phyloP scores from a whole-genome alignment of 2,113 vertebrate genomes.

The Chaetops frenatus region DNA sequence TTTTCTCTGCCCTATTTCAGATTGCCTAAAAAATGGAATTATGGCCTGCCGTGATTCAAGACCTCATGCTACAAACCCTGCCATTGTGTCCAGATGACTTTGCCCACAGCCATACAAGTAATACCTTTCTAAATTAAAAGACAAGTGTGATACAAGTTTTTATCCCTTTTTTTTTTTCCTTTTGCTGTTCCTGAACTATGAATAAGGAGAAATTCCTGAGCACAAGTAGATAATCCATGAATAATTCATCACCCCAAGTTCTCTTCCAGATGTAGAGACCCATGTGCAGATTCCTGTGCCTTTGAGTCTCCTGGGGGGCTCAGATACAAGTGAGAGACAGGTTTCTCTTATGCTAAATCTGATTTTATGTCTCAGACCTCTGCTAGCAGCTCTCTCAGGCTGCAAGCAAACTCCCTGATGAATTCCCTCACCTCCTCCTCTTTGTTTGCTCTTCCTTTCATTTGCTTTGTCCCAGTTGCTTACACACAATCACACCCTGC shows the following conservation, averaged over 20 bases:
- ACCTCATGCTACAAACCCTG: background rate
- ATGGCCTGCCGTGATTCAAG: background rate
- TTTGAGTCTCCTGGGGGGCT: slow-evolving; percentile 4
- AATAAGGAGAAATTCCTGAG: slow-evolving; percentile 58
- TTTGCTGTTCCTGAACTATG: background rate
- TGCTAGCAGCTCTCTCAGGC: background rate
- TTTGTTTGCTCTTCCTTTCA: slow-evolving; percentile 2
- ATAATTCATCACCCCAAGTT: slow-evolving; percentile 55
- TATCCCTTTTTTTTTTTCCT: background rate
- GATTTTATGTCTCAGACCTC: background rate
- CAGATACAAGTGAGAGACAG: background rate
- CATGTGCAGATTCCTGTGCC: background rate
- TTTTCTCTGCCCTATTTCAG: background rate
- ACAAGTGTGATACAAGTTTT: slow-evolving; percentile 38
- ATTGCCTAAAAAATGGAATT: background rate
- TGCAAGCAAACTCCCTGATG: background rate
- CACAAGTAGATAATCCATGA: slow-evolving; percentile 34
- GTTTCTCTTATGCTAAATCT: background rate
- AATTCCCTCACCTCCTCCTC: background rate
- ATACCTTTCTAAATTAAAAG: slow-evolving; percentile 60
- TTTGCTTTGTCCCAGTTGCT: background rate
- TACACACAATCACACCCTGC: background rate
- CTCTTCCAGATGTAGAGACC: slow-evolving; percentile 59
- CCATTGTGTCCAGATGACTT: background rate
- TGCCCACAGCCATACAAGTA: background rate